Percentiles rank a stretch among this genome's conserved stretches.
These are phyloP conservation scores for Stratiolaelaps scimitus DNA, from an alignment of 1,140 invertebrate genomes.

Conservation along the genomic window DNA sequence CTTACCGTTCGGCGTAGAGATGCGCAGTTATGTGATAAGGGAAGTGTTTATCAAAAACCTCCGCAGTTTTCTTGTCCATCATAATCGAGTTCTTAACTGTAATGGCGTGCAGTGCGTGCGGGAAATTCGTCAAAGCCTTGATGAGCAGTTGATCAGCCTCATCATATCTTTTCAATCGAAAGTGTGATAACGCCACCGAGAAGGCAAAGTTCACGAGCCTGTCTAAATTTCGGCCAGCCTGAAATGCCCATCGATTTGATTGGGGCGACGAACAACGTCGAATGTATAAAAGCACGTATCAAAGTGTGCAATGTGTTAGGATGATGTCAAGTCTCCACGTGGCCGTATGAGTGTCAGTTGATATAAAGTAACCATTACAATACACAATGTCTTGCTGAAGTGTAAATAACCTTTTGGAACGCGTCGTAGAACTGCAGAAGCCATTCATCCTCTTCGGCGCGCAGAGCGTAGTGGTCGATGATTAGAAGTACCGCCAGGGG, in stretches of 20 bases:
- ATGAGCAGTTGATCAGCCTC: not conserved
- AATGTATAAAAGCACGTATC: no score
- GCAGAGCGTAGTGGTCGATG: constrained; percentile 72
- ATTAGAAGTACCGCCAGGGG: constrained; percentile 64
- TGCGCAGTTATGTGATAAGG: not conserved
- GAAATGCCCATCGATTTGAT: not conserved
- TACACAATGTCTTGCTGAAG: no score
- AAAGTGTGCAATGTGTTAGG: no score
- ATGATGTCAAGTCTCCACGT: no score
- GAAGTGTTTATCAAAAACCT: not conserved
- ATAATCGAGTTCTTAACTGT: constrained; percentile 21
- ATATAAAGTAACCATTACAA: no score
- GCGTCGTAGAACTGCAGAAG: constrained; percentile 49
- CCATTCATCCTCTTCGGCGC: constrained; percentile 65
- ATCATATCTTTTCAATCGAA: constrained; percentile 1
- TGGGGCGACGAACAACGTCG: no score
- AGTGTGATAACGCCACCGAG: constrained; percentile 10
- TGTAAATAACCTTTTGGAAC: not conserved
- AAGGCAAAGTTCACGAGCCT: not conserved
- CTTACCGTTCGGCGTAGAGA: constrained; percentile 10
- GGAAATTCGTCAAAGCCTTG: constrained; percentile 8
- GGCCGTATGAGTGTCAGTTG: no score
- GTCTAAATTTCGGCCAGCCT: constrained; percentile 10
- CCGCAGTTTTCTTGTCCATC: not conserved
- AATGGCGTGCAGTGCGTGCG: not conserved